Percentiles rank a stretch among this genome's conserved stretches.
These are phyloP conservation scores for Arctia plantaginis DNA, from an alignment of 2,888 invertebrate genomes.

Conservation along the genomic window DNA sequence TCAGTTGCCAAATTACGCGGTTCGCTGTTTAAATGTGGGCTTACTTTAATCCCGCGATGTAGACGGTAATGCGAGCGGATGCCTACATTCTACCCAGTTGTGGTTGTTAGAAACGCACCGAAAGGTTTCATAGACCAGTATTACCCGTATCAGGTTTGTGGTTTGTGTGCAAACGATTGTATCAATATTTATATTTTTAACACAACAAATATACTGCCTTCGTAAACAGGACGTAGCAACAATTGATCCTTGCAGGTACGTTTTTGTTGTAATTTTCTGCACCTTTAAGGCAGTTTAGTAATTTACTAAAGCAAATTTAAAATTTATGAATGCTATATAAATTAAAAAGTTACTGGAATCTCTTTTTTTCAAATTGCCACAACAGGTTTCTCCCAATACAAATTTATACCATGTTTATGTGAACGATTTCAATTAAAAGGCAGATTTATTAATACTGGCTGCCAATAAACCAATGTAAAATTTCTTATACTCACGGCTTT, in stretches of 20 bases:
- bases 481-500: too few relatives aligned
- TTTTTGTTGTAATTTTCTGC: background rate
- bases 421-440: too few relatives aligned
- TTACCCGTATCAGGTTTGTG: slow-evolving; percentile 24
- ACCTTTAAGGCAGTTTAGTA: background rate
- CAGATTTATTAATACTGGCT: too few relatives aligned
- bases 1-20: slow-evolving; percentile 85
- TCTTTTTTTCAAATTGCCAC: too few relatives aligned
- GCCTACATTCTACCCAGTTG: slow-evolving; percentile 50
- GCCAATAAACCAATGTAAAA: too few relatives aligned
- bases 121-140: slow-evolving; percentile 23
- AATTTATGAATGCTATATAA: background rate
- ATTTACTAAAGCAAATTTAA: too few relatives aligned
- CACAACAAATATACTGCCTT: background rate
- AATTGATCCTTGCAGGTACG: background rate
- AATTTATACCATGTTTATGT: too few relatives aligned
- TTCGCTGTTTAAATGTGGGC: slow-evolving; percentile 80
- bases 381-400: too few relatives aligned
- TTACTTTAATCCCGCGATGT: slow-evolving; percentile 80
- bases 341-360: too few relatives aligned
- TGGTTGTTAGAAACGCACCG: slow-evolving; percentile 41
- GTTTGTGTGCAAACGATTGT: slow-evolving; percentile 6
- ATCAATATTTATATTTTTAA: slow-evolving; percentile 14
- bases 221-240: background rate
- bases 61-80: slow-evolving; percentile 60